Evolutionary conservation across 2,888 invertebrate genomes (phyloP).

Genomic region (Rosalia funebris): DNA sequence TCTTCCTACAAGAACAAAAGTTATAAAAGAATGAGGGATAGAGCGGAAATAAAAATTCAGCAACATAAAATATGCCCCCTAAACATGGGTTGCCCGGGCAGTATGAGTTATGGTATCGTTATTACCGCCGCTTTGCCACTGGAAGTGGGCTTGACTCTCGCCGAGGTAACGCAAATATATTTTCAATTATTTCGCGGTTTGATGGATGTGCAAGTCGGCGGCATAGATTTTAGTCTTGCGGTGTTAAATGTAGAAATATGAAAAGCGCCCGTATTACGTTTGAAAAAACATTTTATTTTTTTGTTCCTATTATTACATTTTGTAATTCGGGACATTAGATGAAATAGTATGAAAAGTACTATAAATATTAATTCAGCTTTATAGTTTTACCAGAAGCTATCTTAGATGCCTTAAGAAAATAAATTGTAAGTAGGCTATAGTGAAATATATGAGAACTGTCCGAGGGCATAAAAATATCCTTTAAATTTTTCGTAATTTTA

Average conservation of each 20-base stretch:
- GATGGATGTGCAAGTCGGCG: background rate
- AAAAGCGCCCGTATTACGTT: no score
- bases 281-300: background rate
- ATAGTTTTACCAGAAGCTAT: no score
- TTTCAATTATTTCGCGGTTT: constrained; percentile 4
- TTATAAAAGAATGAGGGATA: background rate
- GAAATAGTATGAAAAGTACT: no score
- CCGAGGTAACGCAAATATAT: background rate
- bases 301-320: background rate
- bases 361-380: no score
- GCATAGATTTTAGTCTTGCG: no score
- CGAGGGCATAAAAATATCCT: no score
- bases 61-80: constrained; percentile 1
- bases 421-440: no score
- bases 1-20: constrained; percentile 2
- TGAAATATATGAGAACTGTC: no score
- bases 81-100: background rate
- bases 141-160: background rate
- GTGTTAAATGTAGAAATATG: no score
- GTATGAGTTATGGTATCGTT: constrained; percentile 1
- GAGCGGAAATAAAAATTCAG: background rate
- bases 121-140: background rate
- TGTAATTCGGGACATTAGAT: no score
- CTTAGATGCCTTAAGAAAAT: no score
- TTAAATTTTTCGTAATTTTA: no score